Base-by-base conservation (phyloP, 1,140 invertebrate genomes). In the Drosophila varians region DNA sequence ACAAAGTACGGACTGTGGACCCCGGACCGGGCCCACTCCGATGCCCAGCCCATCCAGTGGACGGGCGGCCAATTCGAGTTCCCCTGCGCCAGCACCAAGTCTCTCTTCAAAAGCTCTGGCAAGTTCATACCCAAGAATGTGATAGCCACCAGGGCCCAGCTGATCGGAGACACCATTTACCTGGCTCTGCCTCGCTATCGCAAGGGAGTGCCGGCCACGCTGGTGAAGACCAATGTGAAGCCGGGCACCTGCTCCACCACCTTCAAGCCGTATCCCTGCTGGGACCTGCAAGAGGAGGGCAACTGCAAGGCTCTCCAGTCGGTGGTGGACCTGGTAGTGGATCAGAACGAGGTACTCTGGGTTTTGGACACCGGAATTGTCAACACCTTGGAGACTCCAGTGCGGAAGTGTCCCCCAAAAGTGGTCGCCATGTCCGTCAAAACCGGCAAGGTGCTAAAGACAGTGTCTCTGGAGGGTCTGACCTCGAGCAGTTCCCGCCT, bases 361-460 rank as follows among this genome's bases (percentile, higher is more conserved):
- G 93, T 93, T 1, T 78, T 94, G 25, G 94, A 94, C 64, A 92
- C 92, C 0, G 94, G 94, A 28, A 91, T 94, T 4, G 92, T 94
- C 0, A 92, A 94, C 45, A 93, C 92, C 0, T 65, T 94, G 38
- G 92, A 92, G 46, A 88, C 86, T 1, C 92, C 93, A 3, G 70
- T 92, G 1, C 89, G 93, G 11, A 92, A 91, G 43, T 94, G 93
- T 61, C 79, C 92, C 0, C 93, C 94, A 2, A 94, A 94, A 64
- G 92, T 94, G 21, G 86, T 94, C 3, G 93, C 92, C 3, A 90
- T 94, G 64, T 92, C 92, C 23, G 69, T 93, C 4, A 92, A 92
- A 57, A 93, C 92, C 0, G 92, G 92, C 34, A 93, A 93, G 87
- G 92, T 94, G 8, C 80, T 94, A 2, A 94, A 93, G 61, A 91